These are phyloP conservation scores for Agapostemon virescens DNA, from an alignment of 2,888 invertebrate species.

Conservation along the genomic window DNA sequence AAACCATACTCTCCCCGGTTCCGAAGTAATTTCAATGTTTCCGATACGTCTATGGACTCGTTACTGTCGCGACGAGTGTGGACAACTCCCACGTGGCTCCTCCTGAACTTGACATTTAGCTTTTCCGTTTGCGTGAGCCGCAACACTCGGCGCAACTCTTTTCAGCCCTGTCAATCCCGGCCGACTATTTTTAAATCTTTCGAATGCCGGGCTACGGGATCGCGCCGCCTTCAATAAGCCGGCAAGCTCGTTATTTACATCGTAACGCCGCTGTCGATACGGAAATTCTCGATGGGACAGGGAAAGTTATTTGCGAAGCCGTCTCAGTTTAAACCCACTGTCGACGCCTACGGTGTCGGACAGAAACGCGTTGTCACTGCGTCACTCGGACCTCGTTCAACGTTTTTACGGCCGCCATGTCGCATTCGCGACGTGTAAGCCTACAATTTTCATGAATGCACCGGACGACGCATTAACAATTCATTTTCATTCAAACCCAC, in stretches of 20 bases:
- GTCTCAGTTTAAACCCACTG: not conserved
- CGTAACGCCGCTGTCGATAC: not conserved
- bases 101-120: conserved; percentile 1
- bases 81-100: conserved; percentile 2
- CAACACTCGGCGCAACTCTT: not conserved
- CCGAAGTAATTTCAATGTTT: not conserved
- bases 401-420: not conserved
- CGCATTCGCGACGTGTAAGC: not conserved
- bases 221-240: not conserved
- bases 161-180: not conserved
- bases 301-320: not conserved
- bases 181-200: not conserved
- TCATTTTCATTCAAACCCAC: not conserved
- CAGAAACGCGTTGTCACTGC: not conserved
- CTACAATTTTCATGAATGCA: not conserved
- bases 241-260: not conserved
- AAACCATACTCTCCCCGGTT: not conserved
- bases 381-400: not conserved
- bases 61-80: not conserved
- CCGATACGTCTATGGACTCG: not conserved
- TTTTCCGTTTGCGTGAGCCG: not conserved
- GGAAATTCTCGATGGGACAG: not conserved
- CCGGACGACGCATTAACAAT: not conserved
- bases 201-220: not conserved
- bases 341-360: not conserved